Evolutionary conservation across 2,797 vertebrate genomes (phyloP).

Genomic region (Gallinago nigripennis): DNA sequence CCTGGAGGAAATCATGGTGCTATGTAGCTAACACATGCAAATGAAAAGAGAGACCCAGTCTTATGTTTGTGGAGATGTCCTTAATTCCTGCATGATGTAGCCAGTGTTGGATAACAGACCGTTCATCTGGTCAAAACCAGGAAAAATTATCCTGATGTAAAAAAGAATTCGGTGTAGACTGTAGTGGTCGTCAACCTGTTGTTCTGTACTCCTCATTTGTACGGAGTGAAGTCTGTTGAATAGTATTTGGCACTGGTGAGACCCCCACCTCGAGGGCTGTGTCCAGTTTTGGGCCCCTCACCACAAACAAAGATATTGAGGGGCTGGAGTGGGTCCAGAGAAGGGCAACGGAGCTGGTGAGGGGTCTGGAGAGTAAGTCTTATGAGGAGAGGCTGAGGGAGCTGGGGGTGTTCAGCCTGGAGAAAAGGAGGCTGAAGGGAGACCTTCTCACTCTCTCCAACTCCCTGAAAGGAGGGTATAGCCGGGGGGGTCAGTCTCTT

Average conservation of each 20-base stretch:
- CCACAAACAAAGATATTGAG: no score
- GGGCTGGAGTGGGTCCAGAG: no score
- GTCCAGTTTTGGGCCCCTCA: no score
- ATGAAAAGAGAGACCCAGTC: background rate
- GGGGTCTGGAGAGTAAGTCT: no score
- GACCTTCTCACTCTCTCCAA: no score
- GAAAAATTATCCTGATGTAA: background rate
- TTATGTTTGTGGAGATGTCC: conserved; percentile 28
- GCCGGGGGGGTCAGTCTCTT: no score
- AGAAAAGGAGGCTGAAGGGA: no score
- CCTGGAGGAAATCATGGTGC: conserved; percentile 36
- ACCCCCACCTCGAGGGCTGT: no score
- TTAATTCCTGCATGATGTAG: conserved; percentile 22
- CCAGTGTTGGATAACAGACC: background rate
- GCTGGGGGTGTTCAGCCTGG: no score
- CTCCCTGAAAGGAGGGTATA: no score
- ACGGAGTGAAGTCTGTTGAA: background rate
- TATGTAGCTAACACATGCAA: conserved; percentile 24
- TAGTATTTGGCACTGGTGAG: background rate
- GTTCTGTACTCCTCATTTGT: background rate
- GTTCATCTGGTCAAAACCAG: background rate
- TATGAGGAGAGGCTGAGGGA: no score
- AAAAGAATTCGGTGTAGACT: background rate
- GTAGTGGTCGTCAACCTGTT: background rate
- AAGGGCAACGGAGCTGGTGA: no score